Evolutionary conservation across 2,888 invertebrate genomes (phyloP).

Genomic region (Drosophila robusta): DNA sequence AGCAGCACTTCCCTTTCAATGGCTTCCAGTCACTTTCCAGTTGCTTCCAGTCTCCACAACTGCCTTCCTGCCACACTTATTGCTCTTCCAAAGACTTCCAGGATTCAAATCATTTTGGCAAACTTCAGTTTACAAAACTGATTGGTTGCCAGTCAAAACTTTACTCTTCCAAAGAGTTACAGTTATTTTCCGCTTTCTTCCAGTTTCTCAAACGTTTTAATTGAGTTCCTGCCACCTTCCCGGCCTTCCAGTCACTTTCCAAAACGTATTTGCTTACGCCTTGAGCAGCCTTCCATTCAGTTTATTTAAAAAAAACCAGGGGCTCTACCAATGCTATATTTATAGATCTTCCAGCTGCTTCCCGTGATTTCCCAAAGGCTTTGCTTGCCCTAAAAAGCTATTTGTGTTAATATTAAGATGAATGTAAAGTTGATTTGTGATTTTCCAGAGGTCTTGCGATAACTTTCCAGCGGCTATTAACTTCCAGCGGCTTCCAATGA

Average conservation of each 20-base stretch:
- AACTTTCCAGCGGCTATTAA: not conserved
- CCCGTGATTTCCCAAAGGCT: not conserved
- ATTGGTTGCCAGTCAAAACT: too few species aligned
- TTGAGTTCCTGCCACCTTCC: not conserved
- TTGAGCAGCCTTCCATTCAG: not conserved
- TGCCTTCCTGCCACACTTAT: not conserved
- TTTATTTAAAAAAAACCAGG: too few species aligned
- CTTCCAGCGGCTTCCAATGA: conserved; percentile 22
- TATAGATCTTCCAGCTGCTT: not conserved
- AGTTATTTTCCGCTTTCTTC: not conserved
- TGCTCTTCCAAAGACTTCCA: too few species aligned
- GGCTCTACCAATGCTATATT: not conserved
- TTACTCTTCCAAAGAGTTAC: too few species aligned
- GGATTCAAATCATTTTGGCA: too few species aligned
- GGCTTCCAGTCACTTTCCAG: conserved; percentile 8
- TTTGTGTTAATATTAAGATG: not conserved
- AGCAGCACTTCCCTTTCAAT: not conserved
- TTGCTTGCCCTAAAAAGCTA: not conserved
- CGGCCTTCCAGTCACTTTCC: not conserved
- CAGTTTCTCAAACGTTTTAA: not conserved
- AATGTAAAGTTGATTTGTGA: not conserved
- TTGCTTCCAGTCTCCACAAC: not conserved
- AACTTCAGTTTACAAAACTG: not conserved
- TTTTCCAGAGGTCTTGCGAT: not conserved
- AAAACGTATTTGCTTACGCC: not conserved